These are phyloP conservation scores for Carposina sasakii DNA, from an alignment of 1,140 invertebrate species.

Conservation along the genomic window DNA sequence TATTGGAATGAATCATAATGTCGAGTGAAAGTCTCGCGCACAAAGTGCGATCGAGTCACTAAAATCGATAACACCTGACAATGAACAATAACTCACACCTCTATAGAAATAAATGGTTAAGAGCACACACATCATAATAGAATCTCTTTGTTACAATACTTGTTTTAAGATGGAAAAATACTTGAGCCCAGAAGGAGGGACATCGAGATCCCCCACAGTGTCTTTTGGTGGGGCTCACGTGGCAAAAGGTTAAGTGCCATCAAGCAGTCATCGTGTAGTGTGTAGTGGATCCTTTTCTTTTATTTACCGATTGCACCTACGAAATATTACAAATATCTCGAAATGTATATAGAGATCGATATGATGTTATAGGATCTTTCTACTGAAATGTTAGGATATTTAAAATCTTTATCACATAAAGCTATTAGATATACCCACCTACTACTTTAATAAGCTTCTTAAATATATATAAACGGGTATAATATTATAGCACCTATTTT, in stretches of 20 bases:
- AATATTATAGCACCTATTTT: no score
- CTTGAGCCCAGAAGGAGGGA: conserved; percentile 33
- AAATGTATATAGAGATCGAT: no score
- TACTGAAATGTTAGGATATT: no score
- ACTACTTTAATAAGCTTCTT: no score
- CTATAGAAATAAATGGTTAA: no score
- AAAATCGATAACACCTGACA: conserved; percentile 55
- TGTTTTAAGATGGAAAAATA: conserved; percentile 41
- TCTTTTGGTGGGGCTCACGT: conserved; percentile 24
- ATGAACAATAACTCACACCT: conserved; percentile 40
- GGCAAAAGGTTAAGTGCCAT: conserved; percentile 49
- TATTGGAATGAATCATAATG: conserved; percentile 45
- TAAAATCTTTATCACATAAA: no score
- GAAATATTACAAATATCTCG: no score
- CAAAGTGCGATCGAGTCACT: conserved; percentile 48
- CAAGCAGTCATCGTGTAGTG: conserved; percentile 13
- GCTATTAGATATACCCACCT: no score
- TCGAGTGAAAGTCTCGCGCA: conserved; percentile 43
- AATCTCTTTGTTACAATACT: conserved; percentile 37
- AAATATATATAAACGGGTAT: no score
- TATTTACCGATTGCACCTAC: conserved; percentile 39
- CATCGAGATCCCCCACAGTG: conserved; percentile 34
- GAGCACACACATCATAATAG: conserved; percentile 18
- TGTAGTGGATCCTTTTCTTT: conserved; percentile 31
- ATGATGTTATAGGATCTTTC: no score